Evolutionary conservation across 2,797 vertebrate genomes (phyloP).

Genomic region (Pipistrellus pipistrellus): DNA sequence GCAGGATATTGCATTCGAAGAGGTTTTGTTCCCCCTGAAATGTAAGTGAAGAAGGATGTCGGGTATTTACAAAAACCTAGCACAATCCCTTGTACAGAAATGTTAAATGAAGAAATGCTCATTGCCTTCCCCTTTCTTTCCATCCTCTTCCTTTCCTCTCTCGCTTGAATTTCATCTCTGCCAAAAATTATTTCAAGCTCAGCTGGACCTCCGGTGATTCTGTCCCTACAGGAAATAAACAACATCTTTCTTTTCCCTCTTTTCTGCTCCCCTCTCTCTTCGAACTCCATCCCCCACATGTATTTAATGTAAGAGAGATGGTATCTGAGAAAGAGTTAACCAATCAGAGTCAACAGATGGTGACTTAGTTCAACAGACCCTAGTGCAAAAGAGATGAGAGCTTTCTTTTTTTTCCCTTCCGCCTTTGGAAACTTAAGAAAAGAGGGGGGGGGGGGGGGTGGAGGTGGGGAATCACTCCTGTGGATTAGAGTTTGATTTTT

Average conservation of each 20-base stretch:
- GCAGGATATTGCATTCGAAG: background rate
- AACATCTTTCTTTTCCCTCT: background rate
- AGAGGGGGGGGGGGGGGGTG: background rate
- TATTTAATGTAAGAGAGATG: background rate
- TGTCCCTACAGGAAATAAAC: background rate
- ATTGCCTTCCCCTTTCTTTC: background rate
- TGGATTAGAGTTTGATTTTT: slow-evolving; percentile 67
- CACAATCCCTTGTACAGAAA: background rate
- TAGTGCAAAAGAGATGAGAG: slow-evolving; percentile 22
- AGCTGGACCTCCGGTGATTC: background rate
- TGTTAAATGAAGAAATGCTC: background rate
- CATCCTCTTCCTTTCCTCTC: background rate
- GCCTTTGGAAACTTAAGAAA: slow-evolving; percentile 62
- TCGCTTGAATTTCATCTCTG: background rate
- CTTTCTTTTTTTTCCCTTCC: background rate
- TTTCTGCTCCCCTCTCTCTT: background rate
- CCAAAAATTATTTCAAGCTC: background rate
- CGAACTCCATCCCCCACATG: background rate
- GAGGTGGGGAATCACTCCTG: background rate
- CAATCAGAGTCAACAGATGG: slow-evolving; percentile 52
- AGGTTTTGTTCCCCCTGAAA: background rate
- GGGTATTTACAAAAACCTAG: slow-evolving; percentile 12
- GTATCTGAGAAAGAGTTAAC: slow-evolving; percentile 30
- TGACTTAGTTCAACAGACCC: background rate
- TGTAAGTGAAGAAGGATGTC: background rate